A percentile compares a stretch with the other conserved stretches of the same genome.
Evolutionary conservation across 1,140 invertebrate genomes (phyloP).

Genomic region (Heliothis virescens): DNA sequence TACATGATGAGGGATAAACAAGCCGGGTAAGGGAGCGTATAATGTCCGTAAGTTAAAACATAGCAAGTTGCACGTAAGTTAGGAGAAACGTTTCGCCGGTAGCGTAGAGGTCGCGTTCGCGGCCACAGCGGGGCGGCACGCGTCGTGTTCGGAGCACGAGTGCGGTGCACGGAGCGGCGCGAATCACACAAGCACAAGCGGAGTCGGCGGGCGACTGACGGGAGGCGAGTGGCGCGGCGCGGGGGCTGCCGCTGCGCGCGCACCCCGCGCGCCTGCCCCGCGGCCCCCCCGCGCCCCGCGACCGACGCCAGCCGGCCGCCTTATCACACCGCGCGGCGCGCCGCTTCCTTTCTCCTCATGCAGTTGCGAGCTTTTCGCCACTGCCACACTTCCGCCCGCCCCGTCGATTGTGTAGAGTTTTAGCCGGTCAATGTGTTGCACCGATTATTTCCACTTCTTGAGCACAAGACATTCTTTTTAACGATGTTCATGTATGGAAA

Average conservation of each 20-base stretch:
- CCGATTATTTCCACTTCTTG: slow-evolving; percentile 66
- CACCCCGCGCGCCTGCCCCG: slow-evolving; percentile 64
- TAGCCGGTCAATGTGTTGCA: slow-evolving; percentile 77
- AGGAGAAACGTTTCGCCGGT: slow-evolving; percentile 82
- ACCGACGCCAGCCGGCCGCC: slow-evolving; percentile 75
- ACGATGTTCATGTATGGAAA: slow-evolving; percentile 36
- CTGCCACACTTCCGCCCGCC: slow-evolving; percentile 83
- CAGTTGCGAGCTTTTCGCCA: slow-evolving; percentile 85
- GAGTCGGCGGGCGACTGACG: slow-evolving; percentile 83
- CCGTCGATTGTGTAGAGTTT: slow-evolving; percentile 79
- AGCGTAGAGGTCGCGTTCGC: slow-evolving; percentile 84
- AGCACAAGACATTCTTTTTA: slow-evolving; percentile 56
- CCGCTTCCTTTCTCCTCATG: slow-evolving; percentile 85
- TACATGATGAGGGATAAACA: slow-evolving; percentile 85
- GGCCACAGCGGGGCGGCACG: slow-evolving; percentile 83
- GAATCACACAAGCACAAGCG: slow-evolving; percentile 85
- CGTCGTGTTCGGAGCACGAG: slow-evolving; percentile 84
- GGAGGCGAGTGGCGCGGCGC: slow-evolving; percentile 74
- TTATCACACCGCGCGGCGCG: slow-evolving; percentile 83
- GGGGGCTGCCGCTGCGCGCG: slow-evolving; percentile 75
- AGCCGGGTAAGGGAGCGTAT: slow-evolving; percentile 81
- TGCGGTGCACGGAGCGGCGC: slow-evolving; percentile 84
- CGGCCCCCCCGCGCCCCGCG: slow-evolving; percentile 60
- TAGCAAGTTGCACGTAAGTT: slow-evolving; percentile 83
- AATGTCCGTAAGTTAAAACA: slow-evolving; percentile 84